Conservation (phyloP, 30 jellyfish, hydroid and myxozoan genomes). For the Aurelia sp. region DNA sequence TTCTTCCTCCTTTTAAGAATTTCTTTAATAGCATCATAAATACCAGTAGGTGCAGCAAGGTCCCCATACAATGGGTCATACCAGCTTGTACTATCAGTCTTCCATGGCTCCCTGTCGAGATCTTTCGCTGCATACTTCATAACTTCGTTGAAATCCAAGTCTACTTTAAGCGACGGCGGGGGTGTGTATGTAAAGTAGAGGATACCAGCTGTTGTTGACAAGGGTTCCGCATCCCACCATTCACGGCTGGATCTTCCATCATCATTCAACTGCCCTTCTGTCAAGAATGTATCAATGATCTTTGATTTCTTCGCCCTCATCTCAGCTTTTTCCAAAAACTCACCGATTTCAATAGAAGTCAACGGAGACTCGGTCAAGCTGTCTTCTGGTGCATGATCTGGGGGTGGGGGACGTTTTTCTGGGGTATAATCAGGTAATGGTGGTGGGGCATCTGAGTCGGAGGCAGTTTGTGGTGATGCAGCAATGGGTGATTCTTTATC, state of each 20-base stretch:
- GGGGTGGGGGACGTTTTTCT: constrained; percentile 86
- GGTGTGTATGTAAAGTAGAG: constrained; percentile 86
- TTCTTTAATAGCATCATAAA: constrained; percentile 86
- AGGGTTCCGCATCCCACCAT: constrained; percentile 90
- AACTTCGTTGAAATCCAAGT: constrained; percentile 54
- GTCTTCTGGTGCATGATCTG: constrained; percentile 40
- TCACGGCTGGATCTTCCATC: constrained; percentile 69
- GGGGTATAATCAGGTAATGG: constrained; percentile 60
- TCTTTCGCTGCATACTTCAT: constrained; percentile 66
- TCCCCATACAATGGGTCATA: constrained; percentile 97
- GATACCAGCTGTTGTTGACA: constrained; percentile 69
- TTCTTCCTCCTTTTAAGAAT: constrained; percentile 73
- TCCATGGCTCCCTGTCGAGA: constrained; percentile 93
- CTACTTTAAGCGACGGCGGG: constrained; percentile 84
- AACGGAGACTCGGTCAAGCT: constrained; percentile 14
- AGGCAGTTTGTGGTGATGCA: neutral
- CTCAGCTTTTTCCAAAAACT: constrained; percentile 52
- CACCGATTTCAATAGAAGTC: constrained; percentile 61
- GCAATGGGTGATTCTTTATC: neutral
- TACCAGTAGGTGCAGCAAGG: constrained; percentile 94
- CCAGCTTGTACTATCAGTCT: constrained; percentile 88
- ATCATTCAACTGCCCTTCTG: constrained; percentile 43
- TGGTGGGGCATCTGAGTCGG: constrained; percentile 8
- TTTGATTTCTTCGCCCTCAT: constrained; percentile 42
- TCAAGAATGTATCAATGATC: constrained; percentile 42